Evolutionary conservation across 1,140 invertebrate species (phyloP).

Genomic region (Anastrepha ludens): DNA sequence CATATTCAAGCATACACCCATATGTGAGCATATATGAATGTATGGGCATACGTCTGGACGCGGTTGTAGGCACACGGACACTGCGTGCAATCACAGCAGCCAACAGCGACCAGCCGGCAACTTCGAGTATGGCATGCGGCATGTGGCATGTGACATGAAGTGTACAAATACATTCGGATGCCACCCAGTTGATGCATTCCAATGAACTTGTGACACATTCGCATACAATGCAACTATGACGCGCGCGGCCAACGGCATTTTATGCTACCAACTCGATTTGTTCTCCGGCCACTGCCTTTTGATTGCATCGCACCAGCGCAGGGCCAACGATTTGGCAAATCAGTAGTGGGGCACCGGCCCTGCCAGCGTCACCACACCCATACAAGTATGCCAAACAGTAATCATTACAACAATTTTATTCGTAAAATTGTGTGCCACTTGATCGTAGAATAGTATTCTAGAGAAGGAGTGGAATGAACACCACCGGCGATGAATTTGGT

Average conservation of each 20-base stretch:
- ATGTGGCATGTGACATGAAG: neutral
- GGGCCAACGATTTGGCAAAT: neutral
- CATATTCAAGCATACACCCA: neutral
- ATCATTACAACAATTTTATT: too few relatives aligned
- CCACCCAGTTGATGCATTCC: constrained; percentile 16
- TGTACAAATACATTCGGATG: neutral
- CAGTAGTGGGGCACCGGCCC: neutral
- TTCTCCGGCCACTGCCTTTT: constrained; percentile 28
- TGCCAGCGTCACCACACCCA: too few relatives aligned
- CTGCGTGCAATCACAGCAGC: constrained; percentile 31
- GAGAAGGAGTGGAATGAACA: too few relatives aligned
- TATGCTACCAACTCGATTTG: neutral
- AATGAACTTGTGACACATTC: constrained; percentile 54
- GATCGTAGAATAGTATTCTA: too few relatives aligned
- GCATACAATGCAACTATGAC: neutral
- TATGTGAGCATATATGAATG: neutral
- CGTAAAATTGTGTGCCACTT: too few relatives aligned
- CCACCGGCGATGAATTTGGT: too few relatives aligned
- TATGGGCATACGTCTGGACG: neutral
- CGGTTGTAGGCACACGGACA: neutral
- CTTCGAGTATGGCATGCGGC: neutral
- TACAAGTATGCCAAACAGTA: too few relatives aligned
- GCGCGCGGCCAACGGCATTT: neutral
- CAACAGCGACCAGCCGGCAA: constrained; percentile 8
- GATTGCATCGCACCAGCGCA: neutral